Conservation (phyloP, 2,797 vertebrate species). For the Scomberomorus guttatus region DNA sequence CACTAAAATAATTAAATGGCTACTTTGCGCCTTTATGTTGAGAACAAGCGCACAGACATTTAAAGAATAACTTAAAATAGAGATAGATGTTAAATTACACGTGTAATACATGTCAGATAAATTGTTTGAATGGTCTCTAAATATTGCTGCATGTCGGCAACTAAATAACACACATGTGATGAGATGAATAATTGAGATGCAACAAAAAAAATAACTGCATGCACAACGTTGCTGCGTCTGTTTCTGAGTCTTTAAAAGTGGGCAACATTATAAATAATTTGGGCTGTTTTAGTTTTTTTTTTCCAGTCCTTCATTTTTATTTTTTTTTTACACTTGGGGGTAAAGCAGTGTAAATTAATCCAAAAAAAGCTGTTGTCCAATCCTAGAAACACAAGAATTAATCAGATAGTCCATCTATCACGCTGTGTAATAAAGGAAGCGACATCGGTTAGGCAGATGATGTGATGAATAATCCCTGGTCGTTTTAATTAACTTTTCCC, state of each 20-base stretch:
- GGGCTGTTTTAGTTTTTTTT: conserved; percentile 29
- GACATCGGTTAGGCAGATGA: conserved; percentile 98
- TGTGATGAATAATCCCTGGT: conserved; percentile 99
- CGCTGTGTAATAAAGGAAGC: conserved; percentile 96
- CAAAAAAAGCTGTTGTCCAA: conserved; percentile 89
- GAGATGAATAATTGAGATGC: conserved; percentile 12
- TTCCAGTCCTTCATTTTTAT: conserved; percentile 64
- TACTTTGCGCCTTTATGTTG: background rate
- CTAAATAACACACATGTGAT: background rate
- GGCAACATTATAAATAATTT: conserved; percentile 25
- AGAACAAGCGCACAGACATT: background rate
- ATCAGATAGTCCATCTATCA: conserved; percentile 98
- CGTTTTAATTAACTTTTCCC: conserved; percentile 99
- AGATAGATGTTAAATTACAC: background rate
- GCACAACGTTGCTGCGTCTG: background rate
- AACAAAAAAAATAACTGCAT: background rate
- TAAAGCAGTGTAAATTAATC: conserved; percentile 92
- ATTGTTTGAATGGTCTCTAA: conserved; percentile 4
- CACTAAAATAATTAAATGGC: conserved; percentile 13
- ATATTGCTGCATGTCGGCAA: conserved; percentile 1
- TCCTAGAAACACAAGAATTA: conserved; percentile 99
- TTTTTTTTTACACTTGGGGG: conserved; percentile 76
- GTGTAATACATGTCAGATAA: background rate
- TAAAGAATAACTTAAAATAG: conserved; percentile 9
- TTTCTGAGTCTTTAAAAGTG: conserved; percentile 15